Evolutionary conservation across 1,140 invertebrate genomes (phyloP), one percentile per base, ranked within the genome.

Genomic region (Bombyx mandarina): DNA sequence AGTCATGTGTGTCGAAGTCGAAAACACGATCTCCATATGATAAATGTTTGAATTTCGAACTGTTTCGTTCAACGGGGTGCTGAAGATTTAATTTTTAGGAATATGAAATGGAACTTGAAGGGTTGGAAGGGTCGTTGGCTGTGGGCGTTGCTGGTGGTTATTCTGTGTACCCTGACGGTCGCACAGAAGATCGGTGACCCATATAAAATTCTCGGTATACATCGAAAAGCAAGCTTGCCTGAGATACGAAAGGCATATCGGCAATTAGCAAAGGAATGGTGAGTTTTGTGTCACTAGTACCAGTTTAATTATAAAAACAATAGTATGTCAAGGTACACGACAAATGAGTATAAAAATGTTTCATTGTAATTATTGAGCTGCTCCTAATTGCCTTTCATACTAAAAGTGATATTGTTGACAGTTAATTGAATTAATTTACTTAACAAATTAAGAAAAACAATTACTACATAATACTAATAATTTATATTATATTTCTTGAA

Each of bases 201-300:
- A 6, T 99, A 99, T 79, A 89, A 94, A 79, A 92, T 95, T 71
- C 88, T 99, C 45, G 95, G 95, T 2, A 90, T 99, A 47, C 86
- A 90, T 56, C 92, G 90, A 71, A 90, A 91, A 66, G 94, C 96
- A 2, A 91, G 91, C 9, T 69, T 92, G 7, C 90, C 92, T 66
- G 95, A 98, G 71, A 97, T 99, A 57, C 91, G 95, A 67, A 93
- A 94, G 77, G 95, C 96, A 1, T 99, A 98, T 72, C 97, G 96
- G 76, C 92, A 94, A 75, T 85, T 97, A 60, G 97, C 94, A 3
- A 96, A 95, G 88, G 93, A 96, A 92, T 98, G 95, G 95, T 96
- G 84, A 88, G 82, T 35, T 35, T 35, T 35, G 26, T 35, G 26
- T 35, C 26, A 35, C 26, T 35, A 3, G 26, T 35, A 35, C 26